Conservation (phyloP, 2,888 invertebrate species). For the Trypoxylon attenuatum region DNA sequence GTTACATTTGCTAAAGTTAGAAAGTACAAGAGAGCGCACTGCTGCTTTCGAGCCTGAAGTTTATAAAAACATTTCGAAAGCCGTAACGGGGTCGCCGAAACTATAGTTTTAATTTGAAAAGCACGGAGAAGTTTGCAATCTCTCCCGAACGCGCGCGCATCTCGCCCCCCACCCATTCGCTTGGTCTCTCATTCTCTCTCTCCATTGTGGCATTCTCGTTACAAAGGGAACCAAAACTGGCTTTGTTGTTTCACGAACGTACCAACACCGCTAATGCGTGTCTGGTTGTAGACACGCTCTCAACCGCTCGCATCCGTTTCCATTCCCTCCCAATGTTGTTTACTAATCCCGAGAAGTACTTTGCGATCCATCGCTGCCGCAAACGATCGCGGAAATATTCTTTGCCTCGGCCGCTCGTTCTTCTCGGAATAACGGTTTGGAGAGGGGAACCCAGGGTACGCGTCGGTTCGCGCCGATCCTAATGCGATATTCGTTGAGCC, state of each 20-base stretch:
- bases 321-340: slow-evolving; percentile 25
- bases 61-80: slow-evolving; percentile 44
- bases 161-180: background rate
- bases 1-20: no score
- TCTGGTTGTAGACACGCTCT: no score
- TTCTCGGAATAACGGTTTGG: no score
- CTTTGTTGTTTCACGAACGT: slow-evolving; percentile 65
- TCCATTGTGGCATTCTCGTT: slow-evolving; percentile 58
- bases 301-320: slow-evolving; percentile 1
- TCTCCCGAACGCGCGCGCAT: no score
- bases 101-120: slow-evolving; percentile 66
- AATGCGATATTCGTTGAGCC: no score
- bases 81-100: slow-evolving; percentile 49
- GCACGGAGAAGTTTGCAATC: slow-evolving; percentile 49
- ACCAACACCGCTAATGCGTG: slow-evolving; percentile 37
- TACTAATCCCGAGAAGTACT: slow-evolving; percentile 58
- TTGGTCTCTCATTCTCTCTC: background rate
- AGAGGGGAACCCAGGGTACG: no score
- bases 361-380: no score
- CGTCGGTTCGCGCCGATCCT: no score
- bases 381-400: no score
- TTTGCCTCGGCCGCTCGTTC: no score
- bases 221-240: slow-evolving; percentile 63
- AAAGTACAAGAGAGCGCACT: no score
- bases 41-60: no score